Evolutionary conservation across 2,113 vertebrate genomes (phyloP).

Genomic region (Nyctibius bracteatus): DNA sequence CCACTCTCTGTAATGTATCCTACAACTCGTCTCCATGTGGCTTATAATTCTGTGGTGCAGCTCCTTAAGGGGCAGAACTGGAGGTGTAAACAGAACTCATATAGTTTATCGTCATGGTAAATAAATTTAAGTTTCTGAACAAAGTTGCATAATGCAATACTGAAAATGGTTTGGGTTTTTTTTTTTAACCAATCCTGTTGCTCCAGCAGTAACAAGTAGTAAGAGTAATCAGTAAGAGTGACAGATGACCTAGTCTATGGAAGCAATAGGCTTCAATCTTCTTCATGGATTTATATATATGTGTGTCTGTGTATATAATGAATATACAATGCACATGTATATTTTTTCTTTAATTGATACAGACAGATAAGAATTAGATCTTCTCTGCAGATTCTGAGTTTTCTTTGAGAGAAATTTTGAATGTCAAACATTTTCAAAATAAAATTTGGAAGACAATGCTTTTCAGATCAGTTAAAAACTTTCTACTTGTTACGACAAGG

Average conservation of each 20-base stretch:
- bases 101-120: not conserved
- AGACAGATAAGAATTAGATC: not conserved
- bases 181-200: not conserved
- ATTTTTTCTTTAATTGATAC: not conserved
- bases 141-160: not conserved
- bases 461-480: not conserved
- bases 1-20: not conserved
- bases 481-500: not conserved
- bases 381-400: not conserved
- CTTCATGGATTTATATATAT: not conserved
- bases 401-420: not conserved
- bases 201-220: not conserved
- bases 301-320: not conserved
- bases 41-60: not conserved
- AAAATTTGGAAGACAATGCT: not conserved
- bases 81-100: not conserved
- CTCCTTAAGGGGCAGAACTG: not conserved
- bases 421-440: not conserved
- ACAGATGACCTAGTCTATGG: not conserved
- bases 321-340: not conserved
- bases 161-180: not conserved
- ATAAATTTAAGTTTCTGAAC: not conserved
- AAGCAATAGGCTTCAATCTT: not conserved
- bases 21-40: not conserved
- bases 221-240: not conserved